A percentile compares a stretch with the other conserved stretches of the same genome.
Conservation (phyloP, 2,888 invertebrate genomes). For the Pristionchus fissidentatus region DNA sequence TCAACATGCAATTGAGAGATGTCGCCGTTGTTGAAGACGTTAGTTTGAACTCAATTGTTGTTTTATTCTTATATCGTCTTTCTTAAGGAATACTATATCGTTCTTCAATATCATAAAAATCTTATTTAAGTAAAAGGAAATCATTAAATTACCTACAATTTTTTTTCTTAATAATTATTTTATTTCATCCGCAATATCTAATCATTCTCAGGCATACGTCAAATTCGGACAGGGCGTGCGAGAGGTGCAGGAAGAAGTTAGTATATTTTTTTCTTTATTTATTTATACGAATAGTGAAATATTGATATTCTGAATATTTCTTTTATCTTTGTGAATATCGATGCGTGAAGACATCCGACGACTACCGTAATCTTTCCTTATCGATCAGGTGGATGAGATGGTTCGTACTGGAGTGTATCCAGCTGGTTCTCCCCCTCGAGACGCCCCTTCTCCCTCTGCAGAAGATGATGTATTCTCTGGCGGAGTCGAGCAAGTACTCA, state of each 20-base stretch:
- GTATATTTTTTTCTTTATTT: not conserved
- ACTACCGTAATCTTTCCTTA: not conserved
- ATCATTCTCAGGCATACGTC: slow-evolving; percentile 60
- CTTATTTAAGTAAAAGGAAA: too few relatives aligned
- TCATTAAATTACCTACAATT: too few relatives aligned
- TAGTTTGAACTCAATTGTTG: slow-evolving; percentile 76
- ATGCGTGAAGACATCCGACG: not conserved
- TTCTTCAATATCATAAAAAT: too few relatives aligned
- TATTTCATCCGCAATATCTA: not conserved
- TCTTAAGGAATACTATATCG: too few relatives aligned
- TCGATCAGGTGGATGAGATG: slow-evolving; percentile 59
- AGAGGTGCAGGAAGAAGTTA: slow-evolving; percentile 60
- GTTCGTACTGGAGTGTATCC: slow-evolving; percentile 64
- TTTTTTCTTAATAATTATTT: too few relatives aligned
- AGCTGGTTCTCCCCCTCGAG: slow-evolving; percentile 65
- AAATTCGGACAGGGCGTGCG: slow-evolving; percentile 64
- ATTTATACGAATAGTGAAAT: not conserved
- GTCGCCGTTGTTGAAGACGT: slow-evolving; percentile 96
- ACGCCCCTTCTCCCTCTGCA: slow-evolving; percentile 58
- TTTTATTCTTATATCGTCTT: slow-evolving; percentile 32
- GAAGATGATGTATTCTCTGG: slow-evolving; percentile 62
- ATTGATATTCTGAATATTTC: not conserved
- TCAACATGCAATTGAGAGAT: slow-evolving; percentile 91
- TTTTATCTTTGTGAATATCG: not conserved
- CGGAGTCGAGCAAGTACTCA: slow-evolving; percentile 53